Evolutionary conservation across 2,797 vertebrate genomes (phyloP).

Genomic region (Poeciliopsis gracilis): DNA sequence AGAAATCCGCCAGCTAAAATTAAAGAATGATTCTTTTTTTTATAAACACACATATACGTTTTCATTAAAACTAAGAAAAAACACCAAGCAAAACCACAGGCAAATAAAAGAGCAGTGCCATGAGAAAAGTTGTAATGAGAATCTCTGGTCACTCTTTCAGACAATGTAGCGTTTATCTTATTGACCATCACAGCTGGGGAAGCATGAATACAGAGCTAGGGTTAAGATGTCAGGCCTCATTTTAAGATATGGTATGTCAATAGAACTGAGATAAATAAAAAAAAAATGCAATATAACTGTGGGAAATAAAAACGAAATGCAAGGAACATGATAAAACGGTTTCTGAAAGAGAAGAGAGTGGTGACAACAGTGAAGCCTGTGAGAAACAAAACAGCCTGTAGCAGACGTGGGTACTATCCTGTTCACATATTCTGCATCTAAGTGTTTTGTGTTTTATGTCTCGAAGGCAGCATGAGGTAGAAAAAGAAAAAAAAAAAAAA

Average conservation of each 20-base stretch:
- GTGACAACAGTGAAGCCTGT: neutral
- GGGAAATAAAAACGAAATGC: conserved; percentile 12
- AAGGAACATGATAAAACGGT: conserved; percentile 5
- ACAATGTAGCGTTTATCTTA: conserved; percentile 48
- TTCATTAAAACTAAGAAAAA: conserved; percentile 13
- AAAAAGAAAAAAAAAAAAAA: neutral
- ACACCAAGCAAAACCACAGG: conserved; percentile 45
- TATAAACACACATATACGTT: conserved; percentile 32
- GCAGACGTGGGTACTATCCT: conserved; percentile 5
- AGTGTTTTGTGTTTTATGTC: conserved; percentile 25
- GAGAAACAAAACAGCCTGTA: conserved; percentile 8
- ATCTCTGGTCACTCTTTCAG: conserved; percentile 46
- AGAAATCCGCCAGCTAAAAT: conserved; percentile 66
- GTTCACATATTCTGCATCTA: conserved; percentile 13
- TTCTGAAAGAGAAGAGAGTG: conserved; percentile 3
- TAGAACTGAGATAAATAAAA: conserved; percentile 41
- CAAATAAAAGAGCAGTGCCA: conserved; percentile 36
- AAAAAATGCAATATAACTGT: neutral
- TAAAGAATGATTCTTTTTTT: conserved; percentile 58
- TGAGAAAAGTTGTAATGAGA: conserved; percentile 34
- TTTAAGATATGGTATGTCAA: conserved; percentile 56
- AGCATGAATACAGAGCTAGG: conserved; percentile 28
- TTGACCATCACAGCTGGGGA: conserved; percentile 37
- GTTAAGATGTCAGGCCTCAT: conserved; percentile 55
- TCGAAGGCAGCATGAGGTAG: neutral